Percentiles rank a stretch among this genome's conserved stretches.
These are phyloP conservation scores for Seira musarum DNA, from an alignment of 2,888 invertebrate species.

Conservation along the genomic window DNA sequence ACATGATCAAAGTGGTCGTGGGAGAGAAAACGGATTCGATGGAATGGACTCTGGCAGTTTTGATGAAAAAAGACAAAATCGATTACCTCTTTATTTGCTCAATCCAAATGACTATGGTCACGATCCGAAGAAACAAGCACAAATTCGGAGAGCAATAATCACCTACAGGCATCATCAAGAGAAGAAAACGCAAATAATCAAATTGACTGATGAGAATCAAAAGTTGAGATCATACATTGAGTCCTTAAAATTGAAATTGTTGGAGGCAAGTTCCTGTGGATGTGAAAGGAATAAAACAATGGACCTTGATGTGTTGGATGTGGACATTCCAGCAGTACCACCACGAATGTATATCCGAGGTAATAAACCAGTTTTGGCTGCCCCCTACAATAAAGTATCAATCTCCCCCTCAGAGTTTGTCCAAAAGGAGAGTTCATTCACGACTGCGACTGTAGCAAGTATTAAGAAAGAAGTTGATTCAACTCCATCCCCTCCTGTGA, in stretches of 20 bases:
- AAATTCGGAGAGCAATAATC: slow-evolving; percentile 53
- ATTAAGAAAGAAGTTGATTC: no score
- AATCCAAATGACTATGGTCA: slow-evolving; percentile 53
- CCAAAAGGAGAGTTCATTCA: no score
- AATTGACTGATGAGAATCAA: slow-evolving; percentile 45
- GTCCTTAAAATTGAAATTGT: neutral
- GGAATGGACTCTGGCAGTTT: slow-evolving; percentile 7
- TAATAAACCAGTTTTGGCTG: slow-evolving; percentile 14
- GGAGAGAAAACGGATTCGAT: neutral
- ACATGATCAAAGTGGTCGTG: slow-evolving; percentile 17
- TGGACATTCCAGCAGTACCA: slow-evolving; percentile 32
- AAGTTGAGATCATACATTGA: slow-evolving; percentile 23
- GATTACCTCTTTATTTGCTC: slow-evolving; percentile 46
- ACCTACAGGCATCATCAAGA: slow-evolving; percentile 59
- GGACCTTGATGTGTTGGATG: slow-evolving; percentile 23
- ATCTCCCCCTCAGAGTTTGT: no score
- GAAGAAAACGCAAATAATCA: slow-evolving; percentile 47
- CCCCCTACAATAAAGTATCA: slow-evolving; percentile 37
- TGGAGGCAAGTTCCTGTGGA: slow-evolving; percentile 37
- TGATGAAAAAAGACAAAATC: slow-evolving; percentile 28
- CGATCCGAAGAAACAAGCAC: slow-evolving; percentile 52
- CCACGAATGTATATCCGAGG: slow-evolving; percentile 43
- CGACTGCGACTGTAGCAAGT: no score
- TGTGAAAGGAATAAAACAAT: slow-evolving; percentile 33
- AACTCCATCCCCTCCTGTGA: no score